Conservation (phyloP, 37 sponge, comb jelly and placozoan genomes). For the Oscarella lobularis region DNA sequence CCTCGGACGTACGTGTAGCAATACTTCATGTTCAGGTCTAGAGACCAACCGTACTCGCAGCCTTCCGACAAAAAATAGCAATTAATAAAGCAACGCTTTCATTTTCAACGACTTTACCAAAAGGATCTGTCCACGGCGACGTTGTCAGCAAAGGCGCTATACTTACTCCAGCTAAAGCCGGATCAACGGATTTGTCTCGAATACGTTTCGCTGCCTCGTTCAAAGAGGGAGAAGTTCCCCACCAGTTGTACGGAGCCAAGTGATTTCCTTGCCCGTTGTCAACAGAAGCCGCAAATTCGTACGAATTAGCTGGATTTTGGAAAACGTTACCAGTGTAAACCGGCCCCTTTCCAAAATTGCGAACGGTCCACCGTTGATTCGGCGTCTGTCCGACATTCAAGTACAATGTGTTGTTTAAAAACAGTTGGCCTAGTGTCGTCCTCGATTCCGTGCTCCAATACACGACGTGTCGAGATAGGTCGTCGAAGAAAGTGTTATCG, state of each 20-base stretch:
- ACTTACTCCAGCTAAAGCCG: not conserved
- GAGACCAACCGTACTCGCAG: not conserved
- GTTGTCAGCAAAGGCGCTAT: not conserved
- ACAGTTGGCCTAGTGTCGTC: not conserved
- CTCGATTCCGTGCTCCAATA: not conserved
- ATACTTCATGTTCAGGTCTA: not conserved
- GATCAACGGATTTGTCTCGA: not conserved
- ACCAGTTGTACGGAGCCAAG: not conserved
- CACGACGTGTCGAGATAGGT: not conserved
- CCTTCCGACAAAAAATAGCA: not conserved
- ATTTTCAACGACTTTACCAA: too few species aligned
- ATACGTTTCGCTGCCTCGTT: not conserved
- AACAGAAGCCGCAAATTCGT: not conserved
- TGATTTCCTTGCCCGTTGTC: not conserved
- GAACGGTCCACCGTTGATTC: not conserved
- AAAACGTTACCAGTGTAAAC: not conserved
- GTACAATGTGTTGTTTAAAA: not conserved
- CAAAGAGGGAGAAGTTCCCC: not conserved
- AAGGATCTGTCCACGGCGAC: not conserved
- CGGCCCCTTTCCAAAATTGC: not conserved
- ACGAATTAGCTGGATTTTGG: not conserved
- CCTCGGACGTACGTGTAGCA: not conserved
- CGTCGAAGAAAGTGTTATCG: not conserved
- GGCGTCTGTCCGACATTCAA: not conserved
- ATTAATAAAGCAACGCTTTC: too few species aligned